Percentiles rank a stretch among this genome's conserved stretches.
These are phyloP conservation scores for Fukomys damarensis DNA, from an alignment of 2,113 vertebrate genomes.

Conservation along the genomic window DNA sequence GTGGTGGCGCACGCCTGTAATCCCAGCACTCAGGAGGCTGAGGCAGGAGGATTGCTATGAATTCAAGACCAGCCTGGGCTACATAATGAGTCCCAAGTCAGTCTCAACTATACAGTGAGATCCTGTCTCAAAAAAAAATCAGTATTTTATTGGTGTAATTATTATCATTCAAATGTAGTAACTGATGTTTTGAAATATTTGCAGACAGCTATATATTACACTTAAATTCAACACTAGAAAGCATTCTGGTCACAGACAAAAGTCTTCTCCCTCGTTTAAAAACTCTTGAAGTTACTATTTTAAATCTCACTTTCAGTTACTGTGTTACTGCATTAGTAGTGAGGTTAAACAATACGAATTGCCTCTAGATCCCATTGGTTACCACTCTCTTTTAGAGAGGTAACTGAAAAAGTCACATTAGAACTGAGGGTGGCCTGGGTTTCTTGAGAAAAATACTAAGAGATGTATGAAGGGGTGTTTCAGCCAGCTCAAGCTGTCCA, in stretches of 20 bases:
- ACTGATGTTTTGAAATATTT: background rate
- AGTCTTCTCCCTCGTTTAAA: background rate
- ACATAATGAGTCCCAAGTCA: too few species aligned
- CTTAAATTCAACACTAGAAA: background rate
- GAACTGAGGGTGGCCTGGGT: background rate
- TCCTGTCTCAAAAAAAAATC: too few species aligned
- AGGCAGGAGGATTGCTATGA: too few species aligned
- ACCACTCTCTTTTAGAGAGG: background rate
- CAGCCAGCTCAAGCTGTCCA: background rate
- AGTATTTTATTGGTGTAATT: background rate
- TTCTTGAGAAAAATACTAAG: background rate
- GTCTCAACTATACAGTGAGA: too few species aligned
- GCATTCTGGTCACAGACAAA: slow-evolving; percentile 10
- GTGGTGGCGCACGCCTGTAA: too few species aligned
- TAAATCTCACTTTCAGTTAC: background rate
- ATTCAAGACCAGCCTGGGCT: too few species aligned
- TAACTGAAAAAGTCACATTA: background rate
- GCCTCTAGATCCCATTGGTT: background rate
- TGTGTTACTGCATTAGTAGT: background rate
- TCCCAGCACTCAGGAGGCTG: too few species aligned
- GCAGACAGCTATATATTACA: background rate
- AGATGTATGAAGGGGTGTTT: background rate
- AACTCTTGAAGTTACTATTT: background rate
- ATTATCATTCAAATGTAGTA: background rate
- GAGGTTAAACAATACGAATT: background rate